Conservation (phyloP, 2,888 invertebrate genomes). For the Abrostola tripartita region DNA sequence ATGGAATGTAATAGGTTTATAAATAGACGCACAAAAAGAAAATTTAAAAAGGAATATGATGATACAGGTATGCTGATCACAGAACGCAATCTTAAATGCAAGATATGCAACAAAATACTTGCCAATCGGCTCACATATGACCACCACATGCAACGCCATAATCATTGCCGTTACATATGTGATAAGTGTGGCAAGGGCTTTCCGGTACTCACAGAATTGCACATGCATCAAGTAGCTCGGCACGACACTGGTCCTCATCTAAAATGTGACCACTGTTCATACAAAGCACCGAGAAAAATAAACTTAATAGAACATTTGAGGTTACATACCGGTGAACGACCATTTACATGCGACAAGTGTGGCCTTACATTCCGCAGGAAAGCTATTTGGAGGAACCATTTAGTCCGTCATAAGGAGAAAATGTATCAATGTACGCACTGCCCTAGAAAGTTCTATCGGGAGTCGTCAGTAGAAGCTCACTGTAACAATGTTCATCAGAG, state of each 20-base stretch:
- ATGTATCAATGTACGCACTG: constrained; percentile 75
- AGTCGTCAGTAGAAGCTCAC: constrained; percentile 73
- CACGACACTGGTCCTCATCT: constrained; percentile 75
- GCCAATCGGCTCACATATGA: constrained; percentile 71
- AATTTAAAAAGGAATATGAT: constrained; percentile 19
- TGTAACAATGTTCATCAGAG: constrained; percentile 77
- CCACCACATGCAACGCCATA: constrained; percentile 79
- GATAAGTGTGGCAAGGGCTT: constrained; percentile 81
- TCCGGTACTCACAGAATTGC: constrained; percentile 66
- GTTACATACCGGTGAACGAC: constrained; percentile 80
- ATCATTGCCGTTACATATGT: constrained; percentile 74
- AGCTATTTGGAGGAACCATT: constrained; percentile 79
- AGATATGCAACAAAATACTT: constrained; percentile 71
- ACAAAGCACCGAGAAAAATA: constrained; percentile 72
- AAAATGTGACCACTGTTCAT: constrained; percentile 75
- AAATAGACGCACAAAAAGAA: constrained; percentile 8
- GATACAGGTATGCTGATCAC: not conserved
- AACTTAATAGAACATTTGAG: constrained; percentile 77
- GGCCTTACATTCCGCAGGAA: constrained; percentile 79
- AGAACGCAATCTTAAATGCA: constrained; percentile 63
- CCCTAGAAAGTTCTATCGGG: constrained; percentile 72
- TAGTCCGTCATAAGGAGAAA: constrained; percentile 78
- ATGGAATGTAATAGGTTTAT: constrained; percentile 2
- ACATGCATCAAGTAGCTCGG: constrained; percentile 70
- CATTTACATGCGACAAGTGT: constrained; percentile 81